These are phyloP conservation scores for Dendrophyllia cribrosa DNA, from an alignment of 64 coral and sea anemone species.

Conservation along the genomic window DNA sequence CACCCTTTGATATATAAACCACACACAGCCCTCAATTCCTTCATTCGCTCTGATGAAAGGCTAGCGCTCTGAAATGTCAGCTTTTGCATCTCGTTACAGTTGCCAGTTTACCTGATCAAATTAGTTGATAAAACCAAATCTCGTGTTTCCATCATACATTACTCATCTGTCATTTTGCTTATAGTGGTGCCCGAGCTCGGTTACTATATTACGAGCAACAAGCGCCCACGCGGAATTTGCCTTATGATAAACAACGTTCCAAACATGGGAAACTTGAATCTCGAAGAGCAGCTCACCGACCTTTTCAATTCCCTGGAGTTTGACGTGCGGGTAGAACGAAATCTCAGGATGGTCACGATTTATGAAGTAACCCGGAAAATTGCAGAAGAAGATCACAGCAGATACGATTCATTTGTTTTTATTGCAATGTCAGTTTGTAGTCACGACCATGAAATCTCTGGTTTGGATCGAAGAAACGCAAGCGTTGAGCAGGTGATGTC, in stretches of 20 bases:
- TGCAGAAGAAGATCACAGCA: not conserved
- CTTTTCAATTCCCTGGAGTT: not conserved
- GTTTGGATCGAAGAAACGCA: slow-evolving; percentile 6
- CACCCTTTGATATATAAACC: no score
- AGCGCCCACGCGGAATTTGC: not conserved
- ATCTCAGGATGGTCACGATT: not conserved
- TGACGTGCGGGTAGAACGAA: not conserved
- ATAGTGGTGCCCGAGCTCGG: not conserved
- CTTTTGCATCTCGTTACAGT: no score
- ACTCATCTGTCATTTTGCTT: no score
- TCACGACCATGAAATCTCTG: not conserved
- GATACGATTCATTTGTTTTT: not conserved
- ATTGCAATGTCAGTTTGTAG: not conserved
- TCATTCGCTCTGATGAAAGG: no score
- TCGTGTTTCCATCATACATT: no score
- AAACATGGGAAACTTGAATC: not conserved
- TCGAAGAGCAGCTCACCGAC: not conserved
- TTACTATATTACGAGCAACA: not conserved
- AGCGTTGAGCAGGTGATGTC: slow-evolving; percentile 6
- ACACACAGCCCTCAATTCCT: no score
- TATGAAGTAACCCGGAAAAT: not conserved
- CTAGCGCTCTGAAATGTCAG: no score
- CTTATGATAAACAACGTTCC: slow-evolving; percentile 21
- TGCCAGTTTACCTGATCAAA: no score
- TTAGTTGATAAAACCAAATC: no score